phyloP scores from a whole-genome alignment of 2,797 vertebrate genomes.

The Buceros bicornis region DNA sequence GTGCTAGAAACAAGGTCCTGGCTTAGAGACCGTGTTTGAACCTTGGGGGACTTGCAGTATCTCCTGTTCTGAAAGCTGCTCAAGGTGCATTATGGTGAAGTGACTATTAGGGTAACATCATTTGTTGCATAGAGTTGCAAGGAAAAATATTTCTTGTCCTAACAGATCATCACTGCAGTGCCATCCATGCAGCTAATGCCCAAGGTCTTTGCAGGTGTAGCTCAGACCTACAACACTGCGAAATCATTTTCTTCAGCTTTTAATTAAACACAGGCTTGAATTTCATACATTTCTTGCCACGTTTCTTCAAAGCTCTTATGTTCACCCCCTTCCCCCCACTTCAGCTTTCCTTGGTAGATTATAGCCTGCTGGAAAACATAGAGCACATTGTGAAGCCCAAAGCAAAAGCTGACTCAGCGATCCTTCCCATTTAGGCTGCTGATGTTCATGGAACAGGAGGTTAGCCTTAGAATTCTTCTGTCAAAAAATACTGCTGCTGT shows the following conservation, averaged over 20 bases:
- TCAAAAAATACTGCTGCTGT: slow-evolving; percentile 34
- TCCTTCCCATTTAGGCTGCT: neutral
- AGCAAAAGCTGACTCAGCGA: slow-evolving; percentile 37
- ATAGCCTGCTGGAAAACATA: slow-evolving; percentile 47
- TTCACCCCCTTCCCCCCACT: neutral
- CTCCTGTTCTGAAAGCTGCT: neutral
- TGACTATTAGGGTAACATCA: neutral
- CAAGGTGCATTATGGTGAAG: neutral
- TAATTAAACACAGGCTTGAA: neutral
- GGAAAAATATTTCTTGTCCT: neutral
- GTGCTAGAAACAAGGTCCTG: neutral
- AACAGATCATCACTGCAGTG: neutral
- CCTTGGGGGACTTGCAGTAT: neutral
- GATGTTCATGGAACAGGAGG: slow-evolving; percentile 33
- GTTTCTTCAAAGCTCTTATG: neutral
- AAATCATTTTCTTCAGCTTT: neutral
- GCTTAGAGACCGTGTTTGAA: neutral
- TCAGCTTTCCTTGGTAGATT: neutral
- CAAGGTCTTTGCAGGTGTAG: neutral
- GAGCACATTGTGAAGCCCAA: slow-evolving; percentile 41
- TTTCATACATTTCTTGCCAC: neutral
- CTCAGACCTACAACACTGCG: neutral
- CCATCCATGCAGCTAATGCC: neutral
- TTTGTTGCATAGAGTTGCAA: neutral
- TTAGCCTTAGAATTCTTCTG: slow-evolving; percentile 51